Evolutionary conservation across 2,888 invertebrate species (phyloP).

Genomic region (Oligia latruncula): DNA sequence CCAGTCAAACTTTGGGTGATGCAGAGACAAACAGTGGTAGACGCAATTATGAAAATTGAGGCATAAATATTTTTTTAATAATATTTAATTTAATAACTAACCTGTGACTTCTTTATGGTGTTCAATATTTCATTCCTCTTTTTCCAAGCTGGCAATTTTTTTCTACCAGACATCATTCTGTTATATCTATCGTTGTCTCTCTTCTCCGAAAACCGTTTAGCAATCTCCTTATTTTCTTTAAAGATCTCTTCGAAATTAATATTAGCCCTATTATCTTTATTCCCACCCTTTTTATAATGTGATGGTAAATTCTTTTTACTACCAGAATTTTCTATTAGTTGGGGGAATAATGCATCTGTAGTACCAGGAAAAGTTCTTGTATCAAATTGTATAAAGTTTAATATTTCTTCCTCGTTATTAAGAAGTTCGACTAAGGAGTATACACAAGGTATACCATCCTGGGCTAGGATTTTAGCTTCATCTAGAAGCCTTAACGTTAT

Average conservation of each 20-base stretch:
- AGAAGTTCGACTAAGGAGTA: conserved; percentile 93
- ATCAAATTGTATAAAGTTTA: conserved; percentile 90
- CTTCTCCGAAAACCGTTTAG: conserved; percentile 91
- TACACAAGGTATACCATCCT: conserved; percentile 93
- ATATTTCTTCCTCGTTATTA: conserved; percentile 92
- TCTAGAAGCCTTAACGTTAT: conserved; percentile 92
- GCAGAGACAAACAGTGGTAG: too few relatives aligned
- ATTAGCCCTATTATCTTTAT: conserved; percentile 87
- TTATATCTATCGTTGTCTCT: conserved; percentile 91
- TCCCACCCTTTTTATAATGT: conserved; percentile 92
- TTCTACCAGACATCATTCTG: conserved; percentile 91
- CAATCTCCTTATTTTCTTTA: conserved; percentile 91
- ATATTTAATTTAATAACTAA: conserved; percentile 59
- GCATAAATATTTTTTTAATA: too few relatives aligned
- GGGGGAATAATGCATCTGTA: conserved; percentile 91
- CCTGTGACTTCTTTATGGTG: conserved; percentile 91
- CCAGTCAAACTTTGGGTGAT: too few relatives aligned
- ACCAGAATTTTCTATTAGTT: conserved; percentile 84
- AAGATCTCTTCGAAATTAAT: conserved; percentile 88
- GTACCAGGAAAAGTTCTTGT: conserved; percentile 87
- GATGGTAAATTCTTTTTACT: conserved; percentile 85
- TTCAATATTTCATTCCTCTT: conserved; percentile 92
- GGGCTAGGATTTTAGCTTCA: conserved; percentile 92
- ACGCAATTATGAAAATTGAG: too few relatives aligned
- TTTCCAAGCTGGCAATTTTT: conserved; percentile 93